These are phyloP conservation scores for Cancer borealis DNA, from an alignment of 2,888 invertebrate species.

Conservation along the genomic window DNA sequence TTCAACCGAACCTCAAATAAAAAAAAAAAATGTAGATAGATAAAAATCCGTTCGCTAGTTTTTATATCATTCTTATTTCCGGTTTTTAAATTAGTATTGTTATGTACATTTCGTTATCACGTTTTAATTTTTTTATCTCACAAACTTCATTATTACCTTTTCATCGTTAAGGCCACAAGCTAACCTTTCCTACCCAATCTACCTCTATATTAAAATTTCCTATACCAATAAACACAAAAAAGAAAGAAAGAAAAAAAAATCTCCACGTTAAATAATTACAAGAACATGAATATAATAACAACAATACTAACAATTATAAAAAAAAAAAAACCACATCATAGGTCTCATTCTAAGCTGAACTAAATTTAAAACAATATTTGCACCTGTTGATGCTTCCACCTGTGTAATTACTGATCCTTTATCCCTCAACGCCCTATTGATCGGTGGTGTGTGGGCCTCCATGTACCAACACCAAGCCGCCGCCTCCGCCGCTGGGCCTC, in stretches of 20 bases:
- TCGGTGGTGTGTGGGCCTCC: not conserved
- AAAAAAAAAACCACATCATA: not conserved
- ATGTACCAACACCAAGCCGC: not conserved
- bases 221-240: not conserved
- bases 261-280: too few species aligned
- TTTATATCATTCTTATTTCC: not conserved
- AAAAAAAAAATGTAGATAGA: not conserved
- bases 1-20: not conserved
- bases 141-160: not conserved
- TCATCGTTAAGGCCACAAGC: not conserved
- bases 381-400: slow-evolving; percentile 36
- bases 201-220: not conserved
- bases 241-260: not conserved
- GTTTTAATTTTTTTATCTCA: not conserved
- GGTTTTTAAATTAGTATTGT: not conserved
- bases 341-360: not conserved
- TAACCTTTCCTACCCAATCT: not conserved
- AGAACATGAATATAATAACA: not conserved
- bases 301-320: not conserved
- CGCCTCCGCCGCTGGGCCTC: not conserved
- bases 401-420: slow-evolving; percentile 38
- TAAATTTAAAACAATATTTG: slow-evolving; percentile 32
- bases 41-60: not conserved
- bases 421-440: slow-evolving; percentile 25
- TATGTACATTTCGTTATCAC: not conserved